Evolutionary conservation across 2,888 invertebrate genomes (phyloP), one percentile per base, ranked within the genome.

Genomic region (Apomyelois bistriatella): DNA sequence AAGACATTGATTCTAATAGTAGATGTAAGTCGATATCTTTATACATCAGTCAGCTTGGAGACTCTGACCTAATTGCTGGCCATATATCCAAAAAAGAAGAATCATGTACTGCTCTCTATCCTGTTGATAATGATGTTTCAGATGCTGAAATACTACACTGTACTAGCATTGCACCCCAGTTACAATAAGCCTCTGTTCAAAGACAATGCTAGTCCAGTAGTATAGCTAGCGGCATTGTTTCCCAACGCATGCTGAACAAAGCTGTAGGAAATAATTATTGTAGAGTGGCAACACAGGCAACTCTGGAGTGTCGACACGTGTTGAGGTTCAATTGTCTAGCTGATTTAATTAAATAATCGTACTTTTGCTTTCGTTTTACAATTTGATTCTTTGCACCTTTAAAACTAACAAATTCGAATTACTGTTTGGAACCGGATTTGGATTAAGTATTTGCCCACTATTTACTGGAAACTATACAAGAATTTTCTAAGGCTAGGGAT

Each of bases 251-350:
- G 70, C 67, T 68, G 74, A 74, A 76, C 68, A 70, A 70, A 73
- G 76, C 69, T 76, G 82, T 83, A 86, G 87, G 87, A 87, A 87
- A 86, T 87, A 86, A 88, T 87, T 87, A 86, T 74, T 77, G 77
- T 77, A 73, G 75, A 80, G 79, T 83, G 77, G 87, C 79, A 85
- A 85, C 84, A 85, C 28, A 28, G 42, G 22, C 22, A 42, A 22
- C n/a, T 22, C 9, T 71, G 71, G 66, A 68, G 76, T 66, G 68
- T 70, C 66, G 73, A 73, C 80, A 79, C 80, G 80, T 79, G 80
- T 66, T 70, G 64, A 32, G 32, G 32, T 32, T 54, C 47, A 52
- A 12, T 55, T 53, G 32, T 32, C 10, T 10, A 32, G 32, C 8
- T 40, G 40, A 16, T 16, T 59, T 57, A 59, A 56, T 59, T 57